Evolutionary conservation across 2,888 invertebrate species (phyloP).

Genomic region (Ecdyonurus torrentis): DNA sequence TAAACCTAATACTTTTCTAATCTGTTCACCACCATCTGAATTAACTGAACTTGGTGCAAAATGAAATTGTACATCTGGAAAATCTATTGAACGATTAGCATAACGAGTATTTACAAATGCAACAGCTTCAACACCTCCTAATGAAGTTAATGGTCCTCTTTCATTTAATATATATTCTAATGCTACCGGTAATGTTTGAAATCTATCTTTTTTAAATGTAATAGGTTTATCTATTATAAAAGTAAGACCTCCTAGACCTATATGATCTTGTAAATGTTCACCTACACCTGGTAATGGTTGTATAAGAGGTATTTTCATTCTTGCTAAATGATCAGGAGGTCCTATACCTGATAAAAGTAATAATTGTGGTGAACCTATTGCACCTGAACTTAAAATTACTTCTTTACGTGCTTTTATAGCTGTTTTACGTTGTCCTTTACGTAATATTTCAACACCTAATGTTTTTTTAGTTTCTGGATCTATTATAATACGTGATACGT

Average conservation of each 20-base stretch:
- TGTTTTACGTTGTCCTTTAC: conserved; percentile 27
- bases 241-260: conserved; percentile 69
- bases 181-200: conserved; percentile 56
- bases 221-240: conserved; percentile 67
- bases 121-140: conserved; percentile 68
- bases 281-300: conserved; percentile 59
- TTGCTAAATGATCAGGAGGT: conserved; percentile 27
- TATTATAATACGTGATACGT: conserved; percentile 34
- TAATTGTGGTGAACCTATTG: conserved; percentile 77
- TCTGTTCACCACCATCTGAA: conserved; percentile 67
- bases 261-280: conserved; percentile 74
- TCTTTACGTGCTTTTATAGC: conserved; percentile 43
- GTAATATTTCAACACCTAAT: conserved; percentile 50
- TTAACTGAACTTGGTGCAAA: conserved; percentile 72
- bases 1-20: conserved; percentile 46
- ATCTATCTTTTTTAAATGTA: conserved; percentile 57
- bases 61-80: conserved; percentile 78
- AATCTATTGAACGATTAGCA: conserved; percentile 55
- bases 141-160: conserved; percentile 63
- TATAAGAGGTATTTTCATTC: conserved; percentile 54
- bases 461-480: conserved; percentile 13
- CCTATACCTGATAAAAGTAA: conserved; percentile 69
- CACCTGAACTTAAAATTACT: conserved; percentile 71
- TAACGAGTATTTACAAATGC: conserved; percentile 63
- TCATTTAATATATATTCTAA: conserved; percentile 69